Evolutionary conservation across 2,797 vertebrate species (phyloP).

Genomic region (Eutrigla gurnardus): DNA sequence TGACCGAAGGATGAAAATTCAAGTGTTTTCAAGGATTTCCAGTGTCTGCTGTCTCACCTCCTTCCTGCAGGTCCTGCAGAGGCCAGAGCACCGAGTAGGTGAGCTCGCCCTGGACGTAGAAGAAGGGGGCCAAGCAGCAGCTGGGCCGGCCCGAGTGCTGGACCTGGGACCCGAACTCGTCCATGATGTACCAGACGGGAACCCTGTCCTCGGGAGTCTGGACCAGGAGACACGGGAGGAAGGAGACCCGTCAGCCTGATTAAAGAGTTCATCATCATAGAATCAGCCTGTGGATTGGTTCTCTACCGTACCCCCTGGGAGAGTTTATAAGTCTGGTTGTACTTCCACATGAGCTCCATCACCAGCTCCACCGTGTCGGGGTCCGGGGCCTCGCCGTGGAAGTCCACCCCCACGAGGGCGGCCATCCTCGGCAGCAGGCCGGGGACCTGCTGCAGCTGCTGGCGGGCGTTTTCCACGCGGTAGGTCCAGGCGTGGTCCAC

Average conservation of each 20-base stretch:
- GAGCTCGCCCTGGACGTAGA: slow-evolving; percentile 85
- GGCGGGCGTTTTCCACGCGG: slow-evolving; percentile 82
- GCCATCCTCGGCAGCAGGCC: slow-evolving; percentile 93
- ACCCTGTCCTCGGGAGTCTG: slow-evolving; percentile 94
- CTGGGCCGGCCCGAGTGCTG: slow-evolving; percentile 90
- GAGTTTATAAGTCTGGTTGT: slow-evolving; percentile 94
- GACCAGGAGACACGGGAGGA: accelerated
- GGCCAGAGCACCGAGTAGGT: slow-evolving; percentile 96
- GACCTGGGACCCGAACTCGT: slow-evolving; percentile 95
- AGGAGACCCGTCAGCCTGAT: too few species aligned
- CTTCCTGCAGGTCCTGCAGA: slow-evolving; percentile 88
- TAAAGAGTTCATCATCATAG: too few species aligned
- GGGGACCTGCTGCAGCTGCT: slow-evolving; percentile 88
- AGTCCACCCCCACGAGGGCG: slow-evolving; percentile 89
- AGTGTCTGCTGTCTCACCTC: slow-evolving; percentile 77
- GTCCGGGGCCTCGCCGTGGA: slow-evolving; percentile 89
- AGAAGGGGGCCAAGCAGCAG: slow-evolving; percentile 90
- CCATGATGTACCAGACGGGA: slow-evolving; percentile 97
- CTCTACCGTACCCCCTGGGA: slow-evolving; percentile 88
- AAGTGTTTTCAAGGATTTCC: too few species aligned
- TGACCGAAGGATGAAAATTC: too few species aligned
- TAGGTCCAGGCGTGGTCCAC: slow-evolving; percentile 97
- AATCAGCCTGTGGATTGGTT: background rate
- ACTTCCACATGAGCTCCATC: slow-evolving; percentile 92
- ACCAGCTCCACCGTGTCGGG: slow-evolving; percentile 84